Evolutionary conservation across 2,888 invertebrate genomes (phyloP), one percentile per base, ranked within the genome.

Genomic region (Cyclophora punctaria): DNA sequence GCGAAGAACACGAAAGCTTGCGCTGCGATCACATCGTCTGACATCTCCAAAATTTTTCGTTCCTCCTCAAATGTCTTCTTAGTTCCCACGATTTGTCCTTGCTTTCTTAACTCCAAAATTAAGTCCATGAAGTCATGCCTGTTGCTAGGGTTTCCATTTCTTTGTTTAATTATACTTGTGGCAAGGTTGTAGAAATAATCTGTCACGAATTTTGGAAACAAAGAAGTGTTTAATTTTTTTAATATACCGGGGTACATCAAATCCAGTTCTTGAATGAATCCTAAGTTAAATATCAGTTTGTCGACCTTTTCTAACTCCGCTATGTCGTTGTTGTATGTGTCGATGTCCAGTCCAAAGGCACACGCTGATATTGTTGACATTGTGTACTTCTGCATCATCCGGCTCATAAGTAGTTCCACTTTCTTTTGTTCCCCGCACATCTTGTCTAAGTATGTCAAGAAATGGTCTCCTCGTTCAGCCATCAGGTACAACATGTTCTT

Each of bases 1-100:
- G 67, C 64, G 49, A 81, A 86, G 56, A 89, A 83, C 34, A 84
- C 66, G 56, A 83, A 79, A 3, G 78, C 77, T 59, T 88, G 84
- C 0, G 84, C 78, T 4, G 74, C 70, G 5, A 83, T 76, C 0
- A 79, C 46, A 4, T 60, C 64, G 0, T 81, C 73, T 3, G 73
- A 72, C 4, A 81, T 53, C 52, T 73, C 69, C 35, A 75, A 5
- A 3, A 48, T 34, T 2, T 52, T 33, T 2, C 57, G 48, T 41
- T 58, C 46, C 4, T 62, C 55, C 4, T 59, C 54, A 3, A 57
- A 53, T 2, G 59, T 53, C 50, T 53, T 59, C 41, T 57, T 64
- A 3, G 46, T 52, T 0, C 57, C 55, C 3, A 55, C 41, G n/a
- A 78, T 42, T 20, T 67, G 53, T 35, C 66, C 63, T 50, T 64